Evolutionary conservation across 2,797 vertebrate genomes (phyloP).

Genomic region (Nyctibius grandis): DNA sequence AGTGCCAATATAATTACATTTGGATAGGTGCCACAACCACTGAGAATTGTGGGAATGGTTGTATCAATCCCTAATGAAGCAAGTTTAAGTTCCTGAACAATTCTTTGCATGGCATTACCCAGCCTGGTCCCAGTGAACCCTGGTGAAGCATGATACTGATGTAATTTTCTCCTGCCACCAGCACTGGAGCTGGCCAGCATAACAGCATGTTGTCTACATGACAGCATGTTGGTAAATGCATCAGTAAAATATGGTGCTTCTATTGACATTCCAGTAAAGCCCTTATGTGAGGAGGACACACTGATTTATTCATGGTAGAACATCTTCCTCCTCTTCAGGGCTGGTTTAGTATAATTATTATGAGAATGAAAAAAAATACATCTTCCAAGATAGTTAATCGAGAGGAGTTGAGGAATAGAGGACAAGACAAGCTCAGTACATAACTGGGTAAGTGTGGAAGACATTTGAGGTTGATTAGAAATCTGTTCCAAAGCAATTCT

Average conservation of each 20-base stretch:
- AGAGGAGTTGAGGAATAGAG: background rate
- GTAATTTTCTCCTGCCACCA: background rate
- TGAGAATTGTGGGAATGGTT: background rate
- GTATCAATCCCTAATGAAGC: background rate
- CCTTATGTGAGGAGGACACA: background rate
- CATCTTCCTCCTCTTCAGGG: background rate
- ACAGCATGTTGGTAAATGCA: background rate
- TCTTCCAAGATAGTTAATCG: background rate
- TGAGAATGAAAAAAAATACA: background rate
- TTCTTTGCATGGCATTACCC: background rate
- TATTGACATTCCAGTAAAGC: background rate
- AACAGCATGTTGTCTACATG: background rate
- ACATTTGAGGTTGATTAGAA: background rate
- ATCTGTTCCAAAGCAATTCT: background rate
- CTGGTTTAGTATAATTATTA: background rate
- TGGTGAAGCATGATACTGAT: fast-evolving
- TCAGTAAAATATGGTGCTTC: background rate
- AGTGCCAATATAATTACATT: background rate
- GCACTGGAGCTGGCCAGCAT: background rate
- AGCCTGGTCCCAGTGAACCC: background rate
- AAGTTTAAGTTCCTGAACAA: background rate
- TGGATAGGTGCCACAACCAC: fast-evolving
- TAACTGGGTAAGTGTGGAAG: background rate
- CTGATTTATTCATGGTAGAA: background rate
- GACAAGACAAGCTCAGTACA: background rate